Percentiles rank a stretch among this genome's conserved stretches.
phyloP scores from a whole-genome alignment of 2,888 invertebrate genomes.

The Synanthedon vespiformis region DNA sequence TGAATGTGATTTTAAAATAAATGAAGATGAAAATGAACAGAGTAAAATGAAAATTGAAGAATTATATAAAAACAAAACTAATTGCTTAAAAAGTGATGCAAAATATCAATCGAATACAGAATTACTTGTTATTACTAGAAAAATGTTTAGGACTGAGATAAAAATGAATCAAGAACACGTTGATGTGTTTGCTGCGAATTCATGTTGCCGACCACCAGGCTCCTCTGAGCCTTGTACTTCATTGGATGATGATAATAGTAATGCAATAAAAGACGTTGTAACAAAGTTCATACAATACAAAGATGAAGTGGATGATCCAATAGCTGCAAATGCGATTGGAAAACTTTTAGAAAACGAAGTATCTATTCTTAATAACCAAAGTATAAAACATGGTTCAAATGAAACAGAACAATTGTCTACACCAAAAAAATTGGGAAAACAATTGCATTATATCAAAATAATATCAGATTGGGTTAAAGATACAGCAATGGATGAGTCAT shows the following conservation, averaged over 20 bases:
- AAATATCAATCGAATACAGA: no score
- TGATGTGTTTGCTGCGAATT: slow-evolving; percentile 6
- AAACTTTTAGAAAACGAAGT: slow-evolving; percentile 31
- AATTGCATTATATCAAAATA: slow-evolving; percentile 33
- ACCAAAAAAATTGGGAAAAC: slow-evolving; percentile 19
- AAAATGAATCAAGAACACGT: not conserved
- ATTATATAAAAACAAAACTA: no score
- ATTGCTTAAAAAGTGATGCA: no score
- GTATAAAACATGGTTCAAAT: slow-evolving; percentile 10
- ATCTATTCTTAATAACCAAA: slow-evolving; percentile 23
- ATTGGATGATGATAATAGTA: slow-evolving; percentile 16
- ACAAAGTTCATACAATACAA: slow-evolving; percentile 31
- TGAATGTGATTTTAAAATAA: no score
- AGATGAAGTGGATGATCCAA: slow-evolving; percentile 26
- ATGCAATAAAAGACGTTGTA: slow-evolving; percentile 29
- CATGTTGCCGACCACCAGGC: slow-evolving; percentile 6
- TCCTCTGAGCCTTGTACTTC: slow-evolving; percentile 9
- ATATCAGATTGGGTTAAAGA: slow-evolving; percentile 44
- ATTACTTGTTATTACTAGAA: no score
- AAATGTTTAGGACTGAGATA: no score
- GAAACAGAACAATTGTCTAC: slow-evolving; percentile 10
- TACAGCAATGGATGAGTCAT: slow-evolving; percentile 24
- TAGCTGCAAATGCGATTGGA: slow-evolving; percentile 26
- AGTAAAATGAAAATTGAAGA: no score
- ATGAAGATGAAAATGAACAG: no score